These are phyloP conservation scores for Chalcosyrphus nemorum DNA, from an alignment of 2,888 invertebrate genomes.

Conservation along the genomic window DNA sequence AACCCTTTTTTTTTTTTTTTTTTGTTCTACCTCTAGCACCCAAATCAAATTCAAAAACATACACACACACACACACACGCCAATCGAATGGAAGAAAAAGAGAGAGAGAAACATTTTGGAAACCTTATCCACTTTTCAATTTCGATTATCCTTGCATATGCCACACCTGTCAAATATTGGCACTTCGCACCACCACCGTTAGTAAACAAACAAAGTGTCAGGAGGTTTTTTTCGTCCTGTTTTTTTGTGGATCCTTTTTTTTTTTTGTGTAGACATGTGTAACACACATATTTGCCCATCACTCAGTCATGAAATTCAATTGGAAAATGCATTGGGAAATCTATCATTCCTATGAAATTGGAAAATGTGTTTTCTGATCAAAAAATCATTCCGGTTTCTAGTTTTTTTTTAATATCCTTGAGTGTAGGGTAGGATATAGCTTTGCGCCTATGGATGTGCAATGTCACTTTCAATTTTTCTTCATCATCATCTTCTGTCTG, in stretches of 20 bases:
- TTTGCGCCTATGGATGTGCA: constrained; percentile 53
- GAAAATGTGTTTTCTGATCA: constrained; percentile 24
- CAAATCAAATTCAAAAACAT: constrained; percentile 2
- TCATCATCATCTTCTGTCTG: constrained; percentile 59
- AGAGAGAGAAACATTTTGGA: constrained; percentile 20
- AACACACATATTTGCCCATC: constrained; percentile 55
- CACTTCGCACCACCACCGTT: constrained; percentile 58
- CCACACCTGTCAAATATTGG: constrained; percentile 72
- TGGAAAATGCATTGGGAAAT: constrained; percentile 64
- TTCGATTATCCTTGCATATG: constrained; percentile 70
- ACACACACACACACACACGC: background rate
- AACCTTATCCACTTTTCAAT: constrained; percentile 65
- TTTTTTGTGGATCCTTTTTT: constrained; percentile 4
- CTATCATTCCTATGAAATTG: constrained; percentile 58
- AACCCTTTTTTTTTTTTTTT: constrained; percentile 13
- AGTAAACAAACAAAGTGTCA: constrained; percentile 52
- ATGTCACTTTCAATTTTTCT: constrained; percentile 60
- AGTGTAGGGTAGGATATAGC: background rate
- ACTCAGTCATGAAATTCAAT: constrained; percentile 61
- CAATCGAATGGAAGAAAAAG: too few relatives aligned
- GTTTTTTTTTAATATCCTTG: constrained; percentile 43
- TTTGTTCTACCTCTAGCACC: background rate
- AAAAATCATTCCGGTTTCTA: background rate
- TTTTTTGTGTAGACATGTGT: constrained; percentile 26
- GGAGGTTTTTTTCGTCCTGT: constrained; percentile 24